These are phyloP conservation scores for Xenopus laevis DNA, from an alignment of 2,113 vertebrate species.

Conservation along the genomic window DNA sequence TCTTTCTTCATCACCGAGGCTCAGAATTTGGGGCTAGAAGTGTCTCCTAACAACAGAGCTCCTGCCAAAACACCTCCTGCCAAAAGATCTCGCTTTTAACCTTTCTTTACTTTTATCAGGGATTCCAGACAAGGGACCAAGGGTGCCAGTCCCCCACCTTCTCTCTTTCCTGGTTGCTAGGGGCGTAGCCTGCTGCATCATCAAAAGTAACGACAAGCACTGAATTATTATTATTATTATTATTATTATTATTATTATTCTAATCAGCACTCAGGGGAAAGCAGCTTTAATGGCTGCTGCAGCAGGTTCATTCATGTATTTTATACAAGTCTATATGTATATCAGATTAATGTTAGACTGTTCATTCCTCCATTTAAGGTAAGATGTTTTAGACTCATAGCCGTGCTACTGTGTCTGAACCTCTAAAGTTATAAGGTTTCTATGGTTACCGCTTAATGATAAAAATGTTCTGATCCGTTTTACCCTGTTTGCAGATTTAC, in stretches of 20 bases:
- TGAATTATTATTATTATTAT: constrained; percentile 51
- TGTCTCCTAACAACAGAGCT: constrained; percentile 58
- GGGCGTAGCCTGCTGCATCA: constrained; percentile 15
- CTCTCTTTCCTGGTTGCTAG: neutral
- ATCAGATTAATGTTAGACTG: constrained; percentile 9
- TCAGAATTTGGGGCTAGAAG: constrained; percentile 75
- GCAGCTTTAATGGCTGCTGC: constrained; percentile 59
- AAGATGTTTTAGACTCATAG: neutral
- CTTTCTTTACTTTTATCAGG: constrained; percentile 22
- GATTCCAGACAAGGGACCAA: neutral
- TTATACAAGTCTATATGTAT: constrained; percentile 38
- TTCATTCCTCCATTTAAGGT: no score
- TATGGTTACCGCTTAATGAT: constrained; percentile 2
- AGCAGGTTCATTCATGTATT: constrained; percentile 22
- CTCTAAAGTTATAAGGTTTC: neutral
- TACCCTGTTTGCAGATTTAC: constrained; percentile 6
- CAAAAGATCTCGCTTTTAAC: constrained; percentile 83
- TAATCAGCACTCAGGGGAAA: constrained; percentile 81
- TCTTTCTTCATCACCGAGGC: constrained; percentile 85
- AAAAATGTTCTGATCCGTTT: constrained; percentile 3
- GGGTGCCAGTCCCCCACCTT: neutral
- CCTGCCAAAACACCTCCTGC: constrained; percentile 57
- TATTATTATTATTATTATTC: constrained; percentile 34
- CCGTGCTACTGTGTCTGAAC: neutral
- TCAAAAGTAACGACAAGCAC: constrained; percentile 63